Evolutionary conservation across 2,113 vertebrate species (phyloP), one percentile per base, ranked within the genome.

Genomic region (Struthio camelus): DNA sequence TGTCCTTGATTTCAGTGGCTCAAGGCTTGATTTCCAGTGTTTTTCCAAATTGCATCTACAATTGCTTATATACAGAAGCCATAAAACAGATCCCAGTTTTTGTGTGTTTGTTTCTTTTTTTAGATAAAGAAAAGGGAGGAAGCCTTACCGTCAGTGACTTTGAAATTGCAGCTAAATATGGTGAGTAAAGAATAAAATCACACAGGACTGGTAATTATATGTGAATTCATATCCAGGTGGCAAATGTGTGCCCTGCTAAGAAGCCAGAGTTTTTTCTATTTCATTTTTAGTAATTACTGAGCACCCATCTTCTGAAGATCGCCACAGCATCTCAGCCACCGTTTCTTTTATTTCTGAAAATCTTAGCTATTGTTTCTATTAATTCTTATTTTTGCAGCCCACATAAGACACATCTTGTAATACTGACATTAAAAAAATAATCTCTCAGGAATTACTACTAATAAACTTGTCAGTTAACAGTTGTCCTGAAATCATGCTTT

Each of bases 91-190:
- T 9, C 2, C 3, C 16, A 8, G 13, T 13, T 4, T 38, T 46
- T 82, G n/a, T n/a, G n/a, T n/a, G n/a, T 83, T 14, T 79, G 61
- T 48, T 20, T 69, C 6, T 67, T 42, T 85, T 65, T 3, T 59
- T 96, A 99, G 99, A 99, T 91, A 98, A 98, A 48, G 97, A 98
- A 53, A 94, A 80, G 16, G 99, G 99, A 89, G 99, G 99, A 85
- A 98, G 90, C 71, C 86, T 99, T 48, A 94, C 40, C 19, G 98
- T 99, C 2, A 85, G 82, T 14, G 98, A 99, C 92, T 99, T 99
- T 93, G 97, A 98, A 30, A 94, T 97, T 4, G 98, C 98, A 53
- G 99, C 99, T 62, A 98, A 98, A 90, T 98, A 97, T 8, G 98
- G 99, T 99, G 94, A 98, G 98, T 97, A 65, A 89, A 75, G 36